Base-by-base conservation (phyloP, 2,888 invertebrate species). In the Capitulum mitella region DNA sequence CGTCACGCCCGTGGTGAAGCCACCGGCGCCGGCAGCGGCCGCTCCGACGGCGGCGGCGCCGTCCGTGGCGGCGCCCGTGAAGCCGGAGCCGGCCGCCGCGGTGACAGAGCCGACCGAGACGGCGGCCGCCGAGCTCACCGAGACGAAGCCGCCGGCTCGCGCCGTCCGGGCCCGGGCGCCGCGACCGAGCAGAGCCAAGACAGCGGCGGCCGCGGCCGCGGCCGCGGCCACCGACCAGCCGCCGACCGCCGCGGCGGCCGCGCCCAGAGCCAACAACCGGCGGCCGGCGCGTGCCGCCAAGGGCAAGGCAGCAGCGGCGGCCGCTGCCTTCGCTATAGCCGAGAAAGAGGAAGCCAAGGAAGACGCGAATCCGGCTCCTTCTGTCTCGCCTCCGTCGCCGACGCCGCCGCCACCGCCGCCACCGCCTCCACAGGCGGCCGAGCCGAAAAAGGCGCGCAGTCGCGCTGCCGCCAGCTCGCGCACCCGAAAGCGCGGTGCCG, bases 71-170 rank as follows among this genome's bases (percentile, higher is more conserved):
- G 3, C 34, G 16, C 22, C 64, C 6, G 64, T 64, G 16, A 37
- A 19, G 5, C 8, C n/a, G 34, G 22, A 19, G 37, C 40, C 37
- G 22, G 37, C 70, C 19, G 29, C 37, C 37, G n/a, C n/a, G n/a
- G n/a, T n/a, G n/a, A n/a, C n/a, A n/a, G 64, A 32, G 14, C 64
- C 64, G 19, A 26, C 70, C 37, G 40, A 70, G 70, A 70, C 37
- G 40, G 8, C 70, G n/a, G 58, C 29, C 58, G 29, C 70, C 22
- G 26, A 16, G 26, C 3, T 40, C 22, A 26, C 26, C 0, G 40
- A 40, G 1, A 22, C 26, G 19, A 70, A 70, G 94, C 94, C 77
- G 77, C 81, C 70, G 8, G 70, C 22, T 0, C 70, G 70, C 2
- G 70, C 70, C 26, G 26, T 26, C 6, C 37, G 70, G 26, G 22